Base-by-base conservation (phyloP, 2,797 vertebrate species). In the Gymnothorax reevesii region DNA sequence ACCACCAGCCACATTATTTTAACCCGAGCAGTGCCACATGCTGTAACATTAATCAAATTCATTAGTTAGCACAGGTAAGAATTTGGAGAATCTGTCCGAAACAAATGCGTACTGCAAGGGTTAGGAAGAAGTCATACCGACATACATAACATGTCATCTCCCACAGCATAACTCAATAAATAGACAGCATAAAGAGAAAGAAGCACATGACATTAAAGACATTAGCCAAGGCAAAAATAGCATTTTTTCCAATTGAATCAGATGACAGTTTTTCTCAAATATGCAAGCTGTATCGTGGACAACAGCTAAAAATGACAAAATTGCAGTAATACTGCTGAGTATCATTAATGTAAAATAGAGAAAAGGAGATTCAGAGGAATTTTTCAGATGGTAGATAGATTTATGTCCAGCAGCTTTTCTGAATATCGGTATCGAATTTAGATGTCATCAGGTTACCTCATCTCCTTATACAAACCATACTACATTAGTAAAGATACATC, bases 401-500 rank as follows among this genome's bases (percentile, higher is more conserved):
- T 55, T 73, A 42, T 57, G 83, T 83, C 4, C 27, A 59, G 77
- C 62, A 88, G 79, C 80, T 83, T 80, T 77, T 86, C 83, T 83
- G 84, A 83, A 57, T n/a, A 33, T 33, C 22, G 57, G 13, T 84
- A 33, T 80, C 49, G 49, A 42, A 86, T 92, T 95, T 52, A 91
- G 71, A 86, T 10, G 49, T 2, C 92, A 88, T 88, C 91, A 91
- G 92, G 94, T 96, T 97, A 97, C 96, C 96, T 96, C 95, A 88
- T 94, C 93, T 95, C 94, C 94, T 80, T 93, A 97, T 97, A 97
- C 96, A 97, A 97, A 97, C 96, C 96, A 95, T 96, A 9, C 93
- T 93, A 93, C 89, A 95, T 95, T 95, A 95, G 95, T 92, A 96
- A 95, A 96, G 95, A 95, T 95, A 97, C 98, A 98, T 99, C 98